Percentiles rank a stretch among this genome's conserved stretches.
phyloP scores from a whole-genome alignment of 1,140 invertebrate species.

The Leptopilina clavipes region DNA sequence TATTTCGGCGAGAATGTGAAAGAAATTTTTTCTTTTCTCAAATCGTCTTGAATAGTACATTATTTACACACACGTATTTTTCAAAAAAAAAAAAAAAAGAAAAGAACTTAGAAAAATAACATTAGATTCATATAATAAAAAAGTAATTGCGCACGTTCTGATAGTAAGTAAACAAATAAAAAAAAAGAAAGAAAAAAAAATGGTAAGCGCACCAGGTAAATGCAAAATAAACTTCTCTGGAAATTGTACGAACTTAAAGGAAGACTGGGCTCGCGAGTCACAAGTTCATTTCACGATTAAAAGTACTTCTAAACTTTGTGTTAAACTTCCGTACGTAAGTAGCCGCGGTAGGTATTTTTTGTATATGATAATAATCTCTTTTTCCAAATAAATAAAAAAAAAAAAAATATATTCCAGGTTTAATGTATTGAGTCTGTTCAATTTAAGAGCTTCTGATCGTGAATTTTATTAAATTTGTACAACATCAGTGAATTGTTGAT shows the following conservation, averaged over 20 bases:
- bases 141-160: constrained; percentile 45
- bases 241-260: constrained; percentile 71
- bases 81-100: constrained; percentile 32
- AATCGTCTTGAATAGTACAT: constrained; percentile 16
- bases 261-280: constrained; percentile 74
- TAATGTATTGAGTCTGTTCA: constrained; percentile 55
- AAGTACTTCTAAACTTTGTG: constrained; percentile 74
- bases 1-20: constrained; percentile 47
- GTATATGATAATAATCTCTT: constrained; percentile 75
- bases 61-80: not conserved
- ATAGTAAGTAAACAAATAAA: constrained; percentile 50
- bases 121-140: constrained; percentile 45
- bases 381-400: constrained; percentile 56
- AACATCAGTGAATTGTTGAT: not conserved
- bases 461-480: constrained; percentile 17
- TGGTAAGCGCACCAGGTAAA: constrained; percentile 81
- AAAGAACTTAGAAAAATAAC: constrained; percentile 40
- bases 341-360: constrained; percentile 80
- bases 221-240: constrained; percentile 73
- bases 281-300: constrained; percentile 73
- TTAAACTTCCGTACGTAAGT: constrained; percentile 78
- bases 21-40: constrained; percentile 15
- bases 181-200: constrained; percentile 50
- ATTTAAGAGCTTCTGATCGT: not conserved
- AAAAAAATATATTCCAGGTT: constrained; percentile 55